Base-by-base conservation (phyloP, 1,140 invertebrate genomes). In the Lasioglossum albipes region DNA sequence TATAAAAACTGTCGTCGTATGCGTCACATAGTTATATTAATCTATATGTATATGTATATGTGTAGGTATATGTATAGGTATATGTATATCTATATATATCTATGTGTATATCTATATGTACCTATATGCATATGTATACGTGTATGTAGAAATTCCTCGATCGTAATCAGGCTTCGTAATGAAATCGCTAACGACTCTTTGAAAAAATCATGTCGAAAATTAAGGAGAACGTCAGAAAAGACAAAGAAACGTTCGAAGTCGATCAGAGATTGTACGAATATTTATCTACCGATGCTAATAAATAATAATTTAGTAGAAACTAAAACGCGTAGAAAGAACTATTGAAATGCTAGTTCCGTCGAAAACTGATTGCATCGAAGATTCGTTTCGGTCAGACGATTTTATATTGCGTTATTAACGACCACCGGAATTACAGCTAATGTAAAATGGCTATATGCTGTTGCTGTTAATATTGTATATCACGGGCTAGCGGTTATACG, bases 1-100 rank as follows among this genome's bases (percentile, higher is more conserved):
- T 86, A 86, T 82, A 86, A 86, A 85, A 86, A 86, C 79, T 67
- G 72, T 85, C 67, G 84, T 79, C 67, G 84, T 79, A 84, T 82
- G 79, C 62, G 84, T 82, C 83, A 79, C 83, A 84, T 82, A 75
- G 41, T 82, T 85, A 79, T 75, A 49, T 69, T 79, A 82, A 85
- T 79, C 75, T 79, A 78, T 81, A 78, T n/a, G 18, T 54, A 18
- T 49, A 49, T 36, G 36, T 36, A 36, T 36, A 36, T 36, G 31
- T 36, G 1, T 36, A 36, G 2, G 31, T 36, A 2, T 36, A 36
- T 36, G 31, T n/a, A n/a, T n/a, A n/a, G n/a, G n/a, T n/a, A n/a
- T n/a, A n/a, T n/a, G n/a, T n/a, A n/a, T n/a, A n/a, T n/a, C n/a
- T 85, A 79, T 36, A 36, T 36, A 36, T 36, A 85, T 79, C 75